Conservation (phyloP, 30 jellyfish, hydroid and myxozoan genomes). For the Nemopilema nomurai region DNA sequence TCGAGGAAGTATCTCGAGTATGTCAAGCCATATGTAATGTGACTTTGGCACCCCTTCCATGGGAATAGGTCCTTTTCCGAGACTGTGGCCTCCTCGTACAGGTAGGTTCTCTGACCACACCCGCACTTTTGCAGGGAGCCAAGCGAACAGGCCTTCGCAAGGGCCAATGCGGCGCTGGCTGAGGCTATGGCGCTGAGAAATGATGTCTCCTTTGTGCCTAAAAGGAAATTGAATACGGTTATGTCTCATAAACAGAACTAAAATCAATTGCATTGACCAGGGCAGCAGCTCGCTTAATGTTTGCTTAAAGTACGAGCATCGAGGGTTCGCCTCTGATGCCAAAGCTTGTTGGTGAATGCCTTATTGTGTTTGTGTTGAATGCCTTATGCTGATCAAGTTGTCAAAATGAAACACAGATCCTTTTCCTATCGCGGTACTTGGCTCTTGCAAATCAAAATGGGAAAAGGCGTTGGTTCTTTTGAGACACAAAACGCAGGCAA, state of each 20-base stretch:
- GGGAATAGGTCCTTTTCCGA: slow-evolving; percentile 33
- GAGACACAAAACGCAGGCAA: no score
- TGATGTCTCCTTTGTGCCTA: slow-evolving; percentile 71
- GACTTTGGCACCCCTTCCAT: slow-evolving; percentile 72
- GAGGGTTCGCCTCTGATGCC: no score
- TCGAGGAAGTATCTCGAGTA: slow-evolving; percentile 68
- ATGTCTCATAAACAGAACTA: not conserved
- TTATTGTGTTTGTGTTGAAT: no score
- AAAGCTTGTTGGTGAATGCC: no score
- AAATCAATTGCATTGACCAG: no score
- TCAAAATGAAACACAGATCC: no score
- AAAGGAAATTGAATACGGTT: not conserved
- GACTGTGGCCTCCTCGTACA: slow-evolving; percentile 31
- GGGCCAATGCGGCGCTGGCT: slow-evolving; percentile 79
- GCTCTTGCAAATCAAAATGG: no score
- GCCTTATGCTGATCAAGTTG: no score
- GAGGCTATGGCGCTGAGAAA: slow-evolving; percentile 76
- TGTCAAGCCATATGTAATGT: slow-evolving; percentile 50
- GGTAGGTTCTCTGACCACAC: slow-evolving; percentile 45
- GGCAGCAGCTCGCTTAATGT: no score
- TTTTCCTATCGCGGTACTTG: no score
- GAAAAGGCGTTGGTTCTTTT: no score
- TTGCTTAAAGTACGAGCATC: no score
- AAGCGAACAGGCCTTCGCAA: slow-evolving; percentile 66
- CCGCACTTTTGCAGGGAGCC: slow-evolving; percentile 58